A percentile compares a stretch with the other conserved stretches of the same genome.
Evolutionary conservation across 2,888 invertebrate genomes (phyloP).

Genomic region (Sinentomon sp.): DNA sequence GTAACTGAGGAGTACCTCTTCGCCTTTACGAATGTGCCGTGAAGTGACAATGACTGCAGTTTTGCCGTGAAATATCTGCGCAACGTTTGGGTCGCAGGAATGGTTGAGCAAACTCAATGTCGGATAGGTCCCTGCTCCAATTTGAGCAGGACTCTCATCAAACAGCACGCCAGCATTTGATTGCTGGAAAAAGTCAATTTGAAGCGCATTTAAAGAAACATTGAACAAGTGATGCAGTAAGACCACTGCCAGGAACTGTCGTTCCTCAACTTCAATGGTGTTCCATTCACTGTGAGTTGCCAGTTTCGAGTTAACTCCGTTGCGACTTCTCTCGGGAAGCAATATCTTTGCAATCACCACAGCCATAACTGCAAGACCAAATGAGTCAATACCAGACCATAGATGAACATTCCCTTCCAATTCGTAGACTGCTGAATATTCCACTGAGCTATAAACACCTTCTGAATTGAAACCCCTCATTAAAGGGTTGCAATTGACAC

Average conservation of each 20-base stretch:
- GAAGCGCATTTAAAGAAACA: constrained; percentile 59
- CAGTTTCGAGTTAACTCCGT: too few relatives aligned
- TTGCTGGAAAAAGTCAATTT: constrained; percentile 27
- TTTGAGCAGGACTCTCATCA: too few relatives aligned
- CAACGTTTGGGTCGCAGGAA: constrained; percentile 58
- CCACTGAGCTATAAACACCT: constrained; percentile 19
- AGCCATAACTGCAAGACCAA: constrained; percentile 35
- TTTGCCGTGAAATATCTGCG: constrained; percentile 27
- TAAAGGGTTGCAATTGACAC: too few relatives aligned
- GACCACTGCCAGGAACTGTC: constrained; percentile 30
- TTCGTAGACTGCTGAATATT: constrained; percentile 25
- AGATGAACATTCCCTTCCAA: constrained; percentile 37
- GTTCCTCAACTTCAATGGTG: too few relatives aligned
- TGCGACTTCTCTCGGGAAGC: too few relatives aligned
- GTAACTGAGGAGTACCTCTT: constrained; percentile 46
- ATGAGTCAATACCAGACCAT: constrained; percentile 36
- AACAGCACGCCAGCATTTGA: too few relatives aligned
- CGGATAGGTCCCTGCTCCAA: constrained; percentile 44
- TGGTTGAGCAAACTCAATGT: constrained; percentile 59
- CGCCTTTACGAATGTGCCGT: constrained; percentile 37
- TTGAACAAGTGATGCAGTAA: constrained; percentile 49
- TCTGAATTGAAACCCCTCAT: constrained; percentile 14
- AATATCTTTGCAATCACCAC: too few relatives aligned
- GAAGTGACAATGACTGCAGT: constrained; percentile 28
- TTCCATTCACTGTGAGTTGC: background rate